Evolutionary conservation across 2,797 vertebrate genomes (phyloP), one percentile per base, ranked within the genome.

Genomic region (Lepus oiostolus): DNA sequence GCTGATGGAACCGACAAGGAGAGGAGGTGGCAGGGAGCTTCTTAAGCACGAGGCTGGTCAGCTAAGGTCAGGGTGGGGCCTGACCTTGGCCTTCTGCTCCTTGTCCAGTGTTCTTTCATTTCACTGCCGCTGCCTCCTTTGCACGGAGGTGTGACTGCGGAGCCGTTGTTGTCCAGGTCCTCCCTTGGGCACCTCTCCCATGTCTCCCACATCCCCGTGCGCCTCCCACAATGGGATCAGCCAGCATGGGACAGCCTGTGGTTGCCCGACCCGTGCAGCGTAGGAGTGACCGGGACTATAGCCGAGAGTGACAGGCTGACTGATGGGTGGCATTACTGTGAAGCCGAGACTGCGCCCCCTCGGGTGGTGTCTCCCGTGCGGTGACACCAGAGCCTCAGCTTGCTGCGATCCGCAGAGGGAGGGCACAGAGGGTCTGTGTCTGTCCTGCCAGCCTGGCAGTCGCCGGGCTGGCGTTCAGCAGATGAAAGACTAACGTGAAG

Each of bases 401-500:
- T 7, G 7, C 68, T 60, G 65, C 54, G 10, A 68, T 80, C 88
- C 89, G 77, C 28, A 2, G 11, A 32, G 79, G 65, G 11, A 76
- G 77, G 83, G 42, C 0, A 0, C 0, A 7, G 42, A 38, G 42
- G 74, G 26, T 24, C 17, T 30, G 52, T 82, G 75, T 76, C 60
- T 68, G 11, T 87, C 54, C 60, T 19, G 35, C 79, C 92, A 50
- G 30, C 62, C 90, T 17, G 19, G 68, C 83, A 24, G 77, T 35
- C 26, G 22, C 85, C 1, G 50, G 88, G 93, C 75, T 21, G 91
- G 75, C 65, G 68, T 70, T 93, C 63, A 86, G 96, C 97, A 96
- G 96, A 38, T 2, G 11, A 94, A 92, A 63, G 47, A 82, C 94
- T 97, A 97, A 97, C 96, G 97, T 95, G 97, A 89, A 98, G 98